A percentile compares a stretch with the other conserved stretches of the same genome.
Conservation (phyloP, 1,140 invertebrate species). For the Bacillus rossius region DNA sequence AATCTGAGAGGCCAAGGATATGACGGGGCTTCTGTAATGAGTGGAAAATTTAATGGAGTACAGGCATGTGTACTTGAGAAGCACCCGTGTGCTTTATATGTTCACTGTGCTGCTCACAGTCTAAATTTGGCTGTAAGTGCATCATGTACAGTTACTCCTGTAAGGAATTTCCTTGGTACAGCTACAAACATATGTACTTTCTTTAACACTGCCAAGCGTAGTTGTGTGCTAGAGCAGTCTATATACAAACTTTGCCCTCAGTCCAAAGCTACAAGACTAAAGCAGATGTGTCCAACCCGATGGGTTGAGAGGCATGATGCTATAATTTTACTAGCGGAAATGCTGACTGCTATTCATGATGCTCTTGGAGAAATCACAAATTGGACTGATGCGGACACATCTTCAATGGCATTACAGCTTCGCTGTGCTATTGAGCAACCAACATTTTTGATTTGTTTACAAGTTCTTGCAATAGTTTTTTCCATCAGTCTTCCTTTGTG, state of each 20-base stretch:
- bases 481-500: slow-evolving; percentile 1
- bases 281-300: no score
- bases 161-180: slow-evolving; percentile 21
- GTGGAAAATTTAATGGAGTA: slow-evolving; percentile 27
- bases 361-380: slow-evolving; percentile 11
- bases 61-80: slow-evolving; percentile 20
- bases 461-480: slow-evolving; percentile 1
- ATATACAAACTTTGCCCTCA: slow-evolving; percentile 13
- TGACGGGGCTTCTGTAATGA: slow-evolving; percentile 28
- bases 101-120: slow-evolving; percentile 26
- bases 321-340: slow-evolving; percentile 14
- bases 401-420: not conserved
- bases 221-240: slow-evolving; percentile 5
- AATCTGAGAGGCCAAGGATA: slow-evolving; percentile 25
- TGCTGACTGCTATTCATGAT: slow-evolving; percentile 4
- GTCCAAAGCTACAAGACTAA: not conserved
- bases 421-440: slow-evolving; percentile 1
- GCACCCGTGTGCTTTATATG: slow-evolving; percentile 23
- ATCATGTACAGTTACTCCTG: slow-evolving; percentile 17
- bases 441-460: slow-evolving; percentile 2
- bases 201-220: no score
- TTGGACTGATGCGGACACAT: not conserved
- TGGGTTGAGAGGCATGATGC: slow-evolving; percentile 23
- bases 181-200: slow-evolving; percentile 10
- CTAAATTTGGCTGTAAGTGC: slow-evolving; percentile 22